phyloP scores from a whole-genome alignment of 2,888 invertebrate species.

The Epinotia ramella region DNA sequence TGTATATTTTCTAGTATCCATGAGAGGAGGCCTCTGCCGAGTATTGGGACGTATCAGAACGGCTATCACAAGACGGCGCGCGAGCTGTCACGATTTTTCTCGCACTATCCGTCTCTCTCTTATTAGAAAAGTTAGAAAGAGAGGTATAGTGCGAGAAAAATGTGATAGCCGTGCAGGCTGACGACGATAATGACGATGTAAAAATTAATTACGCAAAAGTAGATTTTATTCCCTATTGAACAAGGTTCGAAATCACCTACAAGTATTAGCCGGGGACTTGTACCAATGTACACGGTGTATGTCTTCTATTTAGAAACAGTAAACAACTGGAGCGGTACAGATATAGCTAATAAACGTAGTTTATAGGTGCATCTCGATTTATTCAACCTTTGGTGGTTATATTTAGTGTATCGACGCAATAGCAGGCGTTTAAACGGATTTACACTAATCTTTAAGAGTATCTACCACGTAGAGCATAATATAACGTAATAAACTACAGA shows the following conservation, averaged over 20 bases:
- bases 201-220: neutral
- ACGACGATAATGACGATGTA: too few relatives aligned
- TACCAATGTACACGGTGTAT: conserved; percentile 3
- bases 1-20: too few relatives aligned
- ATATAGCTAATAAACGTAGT: conserved; percentile 23
- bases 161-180: too few relatives aligned
- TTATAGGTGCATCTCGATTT: conserved; percentile 26
- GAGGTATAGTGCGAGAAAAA: too few relatives aligned
- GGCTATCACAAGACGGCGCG: too few relatives aligned
- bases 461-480: neutral
- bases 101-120: too few relatives aligned
- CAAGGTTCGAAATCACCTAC: neutral
- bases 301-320: conserved; percentile 29
- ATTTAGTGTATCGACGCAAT: conserved; percentile 28
- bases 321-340: conserved; percentile 23
- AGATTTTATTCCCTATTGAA: neutral
- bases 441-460: conserved; percentile 13
- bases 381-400: conserved; percentile 33
- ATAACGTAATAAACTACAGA: neutral
- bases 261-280: neutral
- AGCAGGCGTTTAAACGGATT: neutral
- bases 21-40: too few relatives aligned
- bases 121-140: too few relatives aligned
- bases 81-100: too few relatives aligned
- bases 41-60: too few relatives aligned